Evolutionary conservation across 1,140 invertebrate species (phyloP).

Genomic region (Leptoteleia sp.): DNA sequence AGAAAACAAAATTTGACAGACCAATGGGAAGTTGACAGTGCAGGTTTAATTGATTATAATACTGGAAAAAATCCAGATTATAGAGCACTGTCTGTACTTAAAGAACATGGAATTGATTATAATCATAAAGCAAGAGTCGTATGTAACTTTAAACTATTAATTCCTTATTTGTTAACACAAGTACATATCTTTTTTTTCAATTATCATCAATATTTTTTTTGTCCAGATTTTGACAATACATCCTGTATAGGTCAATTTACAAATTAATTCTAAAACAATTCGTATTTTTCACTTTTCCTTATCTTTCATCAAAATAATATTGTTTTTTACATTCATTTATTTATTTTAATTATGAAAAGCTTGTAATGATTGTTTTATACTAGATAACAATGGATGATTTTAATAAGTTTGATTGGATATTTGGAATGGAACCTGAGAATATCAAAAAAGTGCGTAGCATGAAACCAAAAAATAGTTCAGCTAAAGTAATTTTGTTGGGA

Average conservation of each 20-base stretch:
- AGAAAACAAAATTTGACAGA: slow-evolving; percentile 83
- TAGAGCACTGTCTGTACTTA: slow-evolving; percentile 87
- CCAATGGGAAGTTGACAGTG: slow-evolving; percentile 93
- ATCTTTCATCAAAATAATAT: no score
- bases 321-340: no score
- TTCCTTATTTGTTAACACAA: not conserved
- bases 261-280: no score
- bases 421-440: slow-evolving; percentile 95
- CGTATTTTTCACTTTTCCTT: no score
- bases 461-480: slow-evolving; percentile 84
- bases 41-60: slow-evolving; percentile 92
- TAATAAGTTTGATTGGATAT: slow-evolving; percentile 90
- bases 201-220: no score
- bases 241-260: no score
- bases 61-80: slow-evolving; percentile 90
- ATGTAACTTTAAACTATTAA: slow-evolving; percentile 24
- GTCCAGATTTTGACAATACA: no score
- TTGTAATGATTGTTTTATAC: no score
- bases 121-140: slow-evolving; percentile 89
- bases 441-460: slow-evolving; percentile 85
- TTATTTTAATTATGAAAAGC: no score
- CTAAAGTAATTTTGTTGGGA: slow-evolving; percentile 89
- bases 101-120: slow-evolving; percentile 86
- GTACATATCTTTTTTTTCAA: no score
- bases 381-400: slow-evolving; percentile 88